These are phyloP conservation scores for Oncorhynchus kisutch DNA, from an alignment of 2,113 vertebrate genomes.

Conservation along the genomic window DNA sequence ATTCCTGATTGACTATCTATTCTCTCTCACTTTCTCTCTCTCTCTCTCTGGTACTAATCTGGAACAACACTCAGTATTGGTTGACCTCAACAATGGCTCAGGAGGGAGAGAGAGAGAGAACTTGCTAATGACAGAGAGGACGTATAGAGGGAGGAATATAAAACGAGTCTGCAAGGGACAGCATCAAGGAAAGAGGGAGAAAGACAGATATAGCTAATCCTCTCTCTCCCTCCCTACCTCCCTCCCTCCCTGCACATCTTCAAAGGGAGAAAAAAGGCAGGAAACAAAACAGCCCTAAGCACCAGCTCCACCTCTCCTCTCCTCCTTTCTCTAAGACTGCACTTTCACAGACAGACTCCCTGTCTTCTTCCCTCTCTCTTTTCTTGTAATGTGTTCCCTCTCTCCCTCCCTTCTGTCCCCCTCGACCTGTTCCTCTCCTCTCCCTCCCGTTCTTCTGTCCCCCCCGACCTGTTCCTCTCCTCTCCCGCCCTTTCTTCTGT, in stretches of 20 bases:
- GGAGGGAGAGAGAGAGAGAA: neutral
- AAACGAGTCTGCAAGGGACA: neutral
- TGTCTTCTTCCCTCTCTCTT: neutral
- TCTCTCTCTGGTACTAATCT: neutral
- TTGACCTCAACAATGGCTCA: neutral
- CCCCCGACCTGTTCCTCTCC: too few species aligned
- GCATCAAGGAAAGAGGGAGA: neutral
- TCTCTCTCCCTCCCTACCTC: neutral
- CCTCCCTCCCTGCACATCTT: constrained; percentile 5
- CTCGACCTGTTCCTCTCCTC: too few species aligned
- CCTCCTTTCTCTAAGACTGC: neutral
- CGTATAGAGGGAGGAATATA: constrained; percentile 11
- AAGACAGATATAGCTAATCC: neutral
- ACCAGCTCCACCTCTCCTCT: neutral
- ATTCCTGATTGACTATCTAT: neutral
- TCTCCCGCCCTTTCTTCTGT: too few species aligned
- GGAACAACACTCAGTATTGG: neutral
- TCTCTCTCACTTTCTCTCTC: neutral
- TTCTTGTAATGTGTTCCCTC: neutral
- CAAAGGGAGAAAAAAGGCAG: constrained; percentile 7
- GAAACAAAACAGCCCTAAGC: constrained; percentile 28
- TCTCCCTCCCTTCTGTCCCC: too few species aligned
- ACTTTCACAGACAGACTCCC: neutral
- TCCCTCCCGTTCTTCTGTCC: too few species aligned
- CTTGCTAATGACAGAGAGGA: neutral